A percentile compares a stretch with the other conserved stretches of the same genome.
Conservation (phyloP, 2,888 invertebrate species). For the Bombyx huttoni region DNA sequence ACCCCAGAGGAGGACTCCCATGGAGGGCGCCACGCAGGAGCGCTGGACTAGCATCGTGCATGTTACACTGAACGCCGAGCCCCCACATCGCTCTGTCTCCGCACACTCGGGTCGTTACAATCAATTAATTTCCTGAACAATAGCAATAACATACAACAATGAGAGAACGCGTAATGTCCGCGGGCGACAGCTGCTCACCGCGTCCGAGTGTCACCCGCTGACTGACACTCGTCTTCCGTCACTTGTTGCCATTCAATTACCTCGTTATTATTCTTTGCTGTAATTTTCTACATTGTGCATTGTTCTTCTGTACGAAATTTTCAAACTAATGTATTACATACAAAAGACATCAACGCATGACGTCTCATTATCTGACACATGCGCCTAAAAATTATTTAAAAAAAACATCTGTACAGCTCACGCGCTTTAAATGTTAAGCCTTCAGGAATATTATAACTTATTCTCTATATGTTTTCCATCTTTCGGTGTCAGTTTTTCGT, state of each 20-base stretch:
- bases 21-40: too few relatives aligned
- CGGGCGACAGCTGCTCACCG: background rate
- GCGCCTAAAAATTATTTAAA: background rate
- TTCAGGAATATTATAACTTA: too few relatives aligned
- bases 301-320: background rate
- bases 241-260: background rate
- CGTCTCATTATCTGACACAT: too few relatives aligned
- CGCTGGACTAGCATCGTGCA: too few relatives aligned
- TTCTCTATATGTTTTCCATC: too few relatives aligned
- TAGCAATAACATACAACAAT: background rate
- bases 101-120: background rate
- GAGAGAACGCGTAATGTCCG: background rate
- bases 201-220: background rate
- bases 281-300: background rate
- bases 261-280: background rate
- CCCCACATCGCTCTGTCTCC: too few relatives aligned
- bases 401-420: background rate
- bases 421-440: background rate
- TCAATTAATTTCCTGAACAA: background rate
- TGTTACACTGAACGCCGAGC: too few relatives aligned
- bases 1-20: too few relatives aligned
- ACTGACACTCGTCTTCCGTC: background rate
- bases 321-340: constrained; percentile 1
- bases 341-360: constrained; percentile 27
- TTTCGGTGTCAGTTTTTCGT: too few relatives aligned